A percentile compares a stretch with the other conserved stretches of the same genome.
These are phyloP conservation scores for Leptatherina wallacei DNA, from an alignment of 2,797 vertebrate species.

Conservation along the genomic window DNA sequence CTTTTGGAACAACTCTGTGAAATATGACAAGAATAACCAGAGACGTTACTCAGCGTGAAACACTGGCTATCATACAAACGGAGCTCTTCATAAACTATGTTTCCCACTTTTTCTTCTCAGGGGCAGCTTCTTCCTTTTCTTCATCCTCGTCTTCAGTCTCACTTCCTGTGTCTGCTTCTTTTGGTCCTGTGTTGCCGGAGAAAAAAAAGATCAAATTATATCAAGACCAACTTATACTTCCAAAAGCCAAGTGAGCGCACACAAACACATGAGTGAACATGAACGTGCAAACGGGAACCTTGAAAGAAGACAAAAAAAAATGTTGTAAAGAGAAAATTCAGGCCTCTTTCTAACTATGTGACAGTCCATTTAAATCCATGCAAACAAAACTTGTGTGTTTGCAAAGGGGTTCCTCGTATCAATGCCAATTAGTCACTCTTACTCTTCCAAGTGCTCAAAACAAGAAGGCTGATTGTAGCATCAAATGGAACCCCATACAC, in stretches of 20 bases:
- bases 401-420: background rate
- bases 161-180: slow-evolving; percentile 26
- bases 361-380: background rate
- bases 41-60: background rate
- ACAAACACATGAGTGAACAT: background rate
- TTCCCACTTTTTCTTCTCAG: slow-evolving; percentile 56
- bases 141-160: slow-evolving; percentile 52
- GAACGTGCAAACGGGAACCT: background rate
- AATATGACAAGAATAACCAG: background rate
- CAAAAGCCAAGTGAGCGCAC: background rate
- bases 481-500: background rate
- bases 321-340: too few relatives aligned
- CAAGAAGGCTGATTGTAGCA: background rate
- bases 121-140: slow-evolving; percentile 24
- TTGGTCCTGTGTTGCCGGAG: slow-evolving; percentile 42
- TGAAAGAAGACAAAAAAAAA: background rate
- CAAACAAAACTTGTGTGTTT: too few relatives aligned
- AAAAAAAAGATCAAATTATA: background rate
- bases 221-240: background rate
- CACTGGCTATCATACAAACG: fast-evolving
- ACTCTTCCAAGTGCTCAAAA: background rate
- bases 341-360: background rate
- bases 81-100: background rate
- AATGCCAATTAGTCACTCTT: background rate
- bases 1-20: slow-evolving; percentile 47